Evolutionary conservation across 2,888 invertebrate genomes (phyloP).

Genomic region (Lapara coniferarum): DNA sequence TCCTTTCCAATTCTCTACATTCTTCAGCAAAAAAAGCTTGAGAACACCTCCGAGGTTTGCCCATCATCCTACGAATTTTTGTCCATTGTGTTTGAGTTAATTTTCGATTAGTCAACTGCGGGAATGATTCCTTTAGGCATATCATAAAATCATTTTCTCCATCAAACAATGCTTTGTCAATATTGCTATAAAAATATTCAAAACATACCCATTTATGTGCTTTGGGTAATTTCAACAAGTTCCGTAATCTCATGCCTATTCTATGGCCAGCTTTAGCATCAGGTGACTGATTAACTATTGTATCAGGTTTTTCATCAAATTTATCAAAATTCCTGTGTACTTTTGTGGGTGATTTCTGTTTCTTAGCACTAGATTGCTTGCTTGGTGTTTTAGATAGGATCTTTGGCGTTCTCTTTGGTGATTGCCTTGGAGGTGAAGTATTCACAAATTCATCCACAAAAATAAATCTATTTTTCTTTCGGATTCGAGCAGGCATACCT

Average conservation of each 20-base stretch:
- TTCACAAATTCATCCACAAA: constrained; percentile 95
- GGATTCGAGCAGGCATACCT: constrained; percentile 95
- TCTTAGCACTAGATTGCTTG: constrained; percentile 72
- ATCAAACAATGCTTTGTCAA: constrained; percentile 96
- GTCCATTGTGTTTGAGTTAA: constrained; percentile 97
- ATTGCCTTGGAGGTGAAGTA: constrained; percentile 87
- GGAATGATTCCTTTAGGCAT: constrained; percentile 96
- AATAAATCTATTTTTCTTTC: constrained; percentile 94
- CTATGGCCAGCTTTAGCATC: constrained; percentile 95
- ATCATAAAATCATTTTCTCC: constrained; percentile 98
- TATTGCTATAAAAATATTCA: constrained; percentile 99
- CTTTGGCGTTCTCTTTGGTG: constrained; percentile 87
- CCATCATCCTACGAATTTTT: constrained; percentile 97
- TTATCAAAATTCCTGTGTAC: constrained; percentile 75
- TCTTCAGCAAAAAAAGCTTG: constrained; percentile 98
- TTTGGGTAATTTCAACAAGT: constrained; percentile 97
- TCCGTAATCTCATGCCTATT: constrained; percentile 94
- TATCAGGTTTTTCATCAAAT: constrained; percentile 73
- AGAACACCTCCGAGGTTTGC: constrained; percentile 97
- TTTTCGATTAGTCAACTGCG: constrained; percentile 92
- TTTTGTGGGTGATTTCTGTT: constrained; percentile 80
- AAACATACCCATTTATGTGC: constrained; percentile 99
- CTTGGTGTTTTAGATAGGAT: constrained; percentile 79
- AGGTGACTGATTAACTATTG: constrained; percentile 79
- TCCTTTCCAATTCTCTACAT: constrained; percentile 93